Base-by-base conservation (phyloP, 2,113 vertebrate species). In the Meles meles region DNA sequence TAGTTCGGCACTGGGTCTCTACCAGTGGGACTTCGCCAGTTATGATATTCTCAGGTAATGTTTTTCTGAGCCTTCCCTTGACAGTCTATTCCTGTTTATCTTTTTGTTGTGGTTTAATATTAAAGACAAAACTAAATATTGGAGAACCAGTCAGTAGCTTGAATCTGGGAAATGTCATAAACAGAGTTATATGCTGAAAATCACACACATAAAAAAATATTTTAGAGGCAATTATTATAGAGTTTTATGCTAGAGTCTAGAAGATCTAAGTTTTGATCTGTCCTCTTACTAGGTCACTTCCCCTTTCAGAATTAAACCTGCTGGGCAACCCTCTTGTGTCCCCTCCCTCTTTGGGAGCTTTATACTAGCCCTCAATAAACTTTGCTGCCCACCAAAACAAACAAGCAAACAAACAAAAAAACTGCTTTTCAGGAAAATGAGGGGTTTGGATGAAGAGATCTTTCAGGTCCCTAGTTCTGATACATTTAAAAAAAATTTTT, bases 21-120 rank as follows among this genome's bases (percentile, higher is more conserved):
- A 99, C 98, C 99, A 99, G 98, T 99, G 99, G 99, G 99, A 99
- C 98, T 99, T 99, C 90, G 99, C 99, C 98, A 99, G 99, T 98
- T 99, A 99, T 91, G 99, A 99, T 98, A 99, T 99, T 98, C 98
- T 99, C 99, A 99, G 99, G 99, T 99, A 99, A 97, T 90, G 13
- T 7, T 59, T 98, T 97, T 42, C 96, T 89, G 14, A 29, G 25
- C 47, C 47, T 95, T 61, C 76, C 17, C 42, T 84, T 96, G 34
- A 90, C 92, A 93, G 47, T 80, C 63, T 63, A 8, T 87, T 94
- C 76, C 8, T 0, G 6, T 61, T 77, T 86, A 27, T 49, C 44
- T 77, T 31, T 79, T 31, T 65, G 9, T 72, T 83, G 14, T 21
- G 71, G 13, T 92, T 96, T 42, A 83, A 2, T 77, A 87, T 42